Percentiles rank a stretch among this genome's conserved stretches.
Conservation (phyloP, 2,113 vertebrate species). For the Cavia aperea region DNA sequence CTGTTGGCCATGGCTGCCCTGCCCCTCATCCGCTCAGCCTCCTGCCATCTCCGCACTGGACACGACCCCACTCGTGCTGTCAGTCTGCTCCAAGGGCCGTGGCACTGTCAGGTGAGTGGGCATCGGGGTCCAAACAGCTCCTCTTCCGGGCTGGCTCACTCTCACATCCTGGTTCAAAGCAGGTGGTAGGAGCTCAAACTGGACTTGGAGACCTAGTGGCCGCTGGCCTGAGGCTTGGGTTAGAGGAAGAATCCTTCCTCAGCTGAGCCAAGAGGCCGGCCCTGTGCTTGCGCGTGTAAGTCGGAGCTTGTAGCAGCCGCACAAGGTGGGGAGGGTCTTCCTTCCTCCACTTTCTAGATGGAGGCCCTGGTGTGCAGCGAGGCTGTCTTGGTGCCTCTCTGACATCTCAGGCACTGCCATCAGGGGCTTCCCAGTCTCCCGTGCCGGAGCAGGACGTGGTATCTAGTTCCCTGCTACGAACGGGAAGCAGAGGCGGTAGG, state of each 20-base stretch:
- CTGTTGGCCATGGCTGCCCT: background rate
- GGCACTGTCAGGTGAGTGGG: background rate
- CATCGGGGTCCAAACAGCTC: rapidly evolving
- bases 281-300: background rate
- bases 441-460: background rate
- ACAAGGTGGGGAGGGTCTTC: rapidly evolving
- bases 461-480: background rate
- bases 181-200: rapidly evolving
- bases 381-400: rapidly evolving
- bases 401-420: background rate
- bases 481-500: background rate
- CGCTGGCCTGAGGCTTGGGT: rapidly evolving
- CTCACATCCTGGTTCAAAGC: background rate
- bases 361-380: rapidly evolving
- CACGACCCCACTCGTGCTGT: background rate
- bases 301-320: background rate
- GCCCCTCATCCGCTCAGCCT: background rate
- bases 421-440: background rate
- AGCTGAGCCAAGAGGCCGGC: rapidly evolving
- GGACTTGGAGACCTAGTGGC: rapidly evolving
- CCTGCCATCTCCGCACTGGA: background rate
- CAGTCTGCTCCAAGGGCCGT: background rate
- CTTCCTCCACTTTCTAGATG: background rate
- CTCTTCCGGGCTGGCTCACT: background rate
- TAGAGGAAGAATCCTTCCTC: background rate